Base-by-base conservation (phyloP, 2,797 vertebrate genomes). In the Hapalemur alaotrensis region DNA sequence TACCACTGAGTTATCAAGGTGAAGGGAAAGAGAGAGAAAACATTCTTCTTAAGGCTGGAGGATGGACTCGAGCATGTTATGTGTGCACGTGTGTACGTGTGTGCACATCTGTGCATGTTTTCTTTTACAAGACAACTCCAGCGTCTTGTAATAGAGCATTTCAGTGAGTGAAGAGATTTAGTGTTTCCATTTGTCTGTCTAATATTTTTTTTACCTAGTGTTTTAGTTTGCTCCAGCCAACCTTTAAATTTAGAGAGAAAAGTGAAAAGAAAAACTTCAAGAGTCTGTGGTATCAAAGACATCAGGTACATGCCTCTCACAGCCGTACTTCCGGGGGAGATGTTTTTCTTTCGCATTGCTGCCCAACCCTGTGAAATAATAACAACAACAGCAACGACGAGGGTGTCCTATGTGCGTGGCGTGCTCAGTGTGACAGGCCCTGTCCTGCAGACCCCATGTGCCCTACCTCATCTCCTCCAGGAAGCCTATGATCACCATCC, bases 401-500 rank as follows among this genome's bases (percentile, higher is more conserved):
- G 5, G n/a, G 13, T 5, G 2, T 25, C 52, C 46, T 2, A 9
- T 4, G 0, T 2, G 18, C 2, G 0, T 5, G 7, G 13, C 8
- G 3, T 5, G 50, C 23, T 41, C 57, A 1, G 2, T 12, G 14
- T 1, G 32, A 0, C 28, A 57, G 18, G 32, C 32, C 20, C 25
- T 10, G 15, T 67, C 25, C n/a, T 67, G 30, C n/a, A 61, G 41
- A 67, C 1, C 12, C 5, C 18, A 23, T 4, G 1, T 12, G 14
- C 0, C 3, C 38, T 48, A 75, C 14, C 13, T 50, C 8, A 9
- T 23, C 15, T 61, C 13, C 4, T 35, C 72, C 28, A 10, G 32
- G 32, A 20, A 12, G 5, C n/a, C 50, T 30, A 18, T 3, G 9
- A 1, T 75, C 32, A 18, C 30, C 4, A 0, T 57, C 15, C 18